Evolutionary conservation across 2,888 invertebrate species (phyloP), one percentile per base, ranked within the genome.

Genomic region (Strigamia maritima): DNA sequence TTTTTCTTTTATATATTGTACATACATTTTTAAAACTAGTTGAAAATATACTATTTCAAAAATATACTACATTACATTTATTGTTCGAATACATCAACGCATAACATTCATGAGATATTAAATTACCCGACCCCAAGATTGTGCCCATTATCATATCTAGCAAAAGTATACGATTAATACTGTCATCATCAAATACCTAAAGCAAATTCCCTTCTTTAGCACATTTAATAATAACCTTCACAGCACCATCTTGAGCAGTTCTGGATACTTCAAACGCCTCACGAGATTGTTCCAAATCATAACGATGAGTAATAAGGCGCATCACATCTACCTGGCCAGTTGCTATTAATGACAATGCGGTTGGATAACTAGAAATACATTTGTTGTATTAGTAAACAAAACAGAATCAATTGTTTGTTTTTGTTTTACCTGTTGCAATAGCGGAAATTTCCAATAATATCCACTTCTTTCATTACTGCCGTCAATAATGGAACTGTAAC

Each of bases 391-490:
- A 24, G 10, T 19, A 81, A 77, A 24, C 4, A 65, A 24, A 76
- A 4, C 8, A 10, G 2, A n/a, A 26, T 70, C 8, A 28, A 10
- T 28, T 75, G 4, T 26, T 28, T 75, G 16, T 35, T 10, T 4
- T n/a, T n/a, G n/a, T 40, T 90, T 87, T 84, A 94, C 94, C 94
- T 94, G 86, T 96, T 96, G 81, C 90, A 93, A 85, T 98, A 98
- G 86, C 98, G 90, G 88, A 98, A 98, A 80, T 95, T 91, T 81
- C 98, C 98, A 81, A 92, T 89, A 82, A 98, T 93, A 87, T 97
- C 97, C 12, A 98, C 92, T 88, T 98, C 97, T 79, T 94, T 87
- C 0, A 91, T 88, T 35, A 94, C 88, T 2, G 95, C 93, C 84
- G 92, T 91, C 0, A 94, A 90, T 65, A 98, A 87, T 1, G 97